Evolutionary conservation across 2,888 invertebrate genomes (phyloP), one percentile per base, ranked within the genome.

Genomic region (Phorcus lineatus): DNA sequence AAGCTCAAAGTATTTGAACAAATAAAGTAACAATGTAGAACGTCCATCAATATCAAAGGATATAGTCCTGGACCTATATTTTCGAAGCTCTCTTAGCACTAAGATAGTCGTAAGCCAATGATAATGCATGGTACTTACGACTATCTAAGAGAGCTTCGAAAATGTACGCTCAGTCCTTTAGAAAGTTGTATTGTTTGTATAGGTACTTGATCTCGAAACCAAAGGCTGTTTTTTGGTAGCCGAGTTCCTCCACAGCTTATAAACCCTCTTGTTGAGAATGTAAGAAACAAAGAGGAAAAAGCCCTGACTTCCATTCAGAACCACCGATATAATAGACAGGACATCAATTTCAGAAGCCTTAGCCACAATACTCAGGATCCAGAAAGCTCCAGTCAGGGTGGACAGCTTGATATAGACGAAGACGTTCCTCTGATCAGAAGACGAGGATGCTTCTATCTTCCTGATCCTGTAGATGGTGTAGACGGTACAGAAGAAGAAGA

Each of bases 281-380:
- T 85, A 87, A n/a, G 86, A 85, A 6, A 86, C 22, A 36, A 86
- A 87, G 40, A 89, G 82, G 70, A 87, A 85, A 0, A 88, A 53
- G 0, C 89, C 89, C 79, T 89, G 89, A 0, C 83, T 78, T 2
- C 85, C 86, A 22, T 84, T 87, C 2, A 88, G 62, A 13, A 82
- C 75, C 7, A 85, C 83, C 6, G 84, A 83, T 47, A 86, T 31
- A 28, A 28, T 28, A n/a, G 62, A 62, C 55, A 85, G 86, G 1
- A 84, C 83, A 19, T 87, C 82, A 2, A 78, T 47, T 0, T 81
- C 81, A 2, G 86, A 62, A 28, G 85, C 70, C 0, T 84, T 83
- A 62, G 86, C 85, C 17, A 88, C 31, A n/a, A 89, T 80, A 9
- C 84, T 83, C 1, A 88, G 78, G 4, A 86, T 80, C 89, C 89